These are phyloP conservation scores for Lycocerus yunnanus DNA, from an alignment of 2,888 invertebrate genomes.

Conservation along the genomic window DNA sequence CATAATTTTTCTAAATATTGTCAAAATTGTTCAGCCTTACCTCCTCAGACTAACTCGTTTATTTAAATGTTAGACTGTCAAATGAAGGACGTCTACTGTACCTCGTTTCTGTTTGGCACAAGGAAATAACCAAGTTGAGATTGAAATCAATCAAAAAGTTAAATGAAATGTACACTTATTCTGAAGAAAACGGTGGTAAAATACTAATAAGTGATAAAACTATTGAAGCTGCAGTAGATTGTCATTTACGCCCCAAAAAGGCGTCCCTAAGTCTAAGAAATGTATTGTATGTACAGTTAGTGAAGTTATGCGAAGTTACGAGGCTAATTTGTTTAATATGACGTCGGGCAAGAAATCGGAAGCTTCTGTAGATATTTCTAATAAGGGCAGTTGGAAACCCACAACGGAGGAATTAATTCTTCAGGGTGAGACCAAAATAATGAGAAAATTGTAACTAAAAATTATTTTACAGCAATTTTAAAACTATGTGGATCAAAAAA, in stretches of 20 bases:
- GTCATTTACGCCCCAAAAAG: constrained; percentile 59
- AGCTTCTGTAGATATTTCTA: constrained; percentile 55
- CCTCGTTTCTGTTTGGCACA: constrained; percentile 45
- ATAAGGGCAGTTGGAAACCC: constrained; percentile 67
- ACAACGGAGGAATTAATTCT: constrained; percentile 63
- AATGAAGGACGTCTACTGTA: constrained; percentile 38
- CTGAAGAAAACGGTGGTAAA: constrained; percentile 20
- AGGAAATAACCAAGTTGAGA: constrained; percentile 46
- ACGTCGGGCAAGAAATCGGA: constrained; percentile 53
- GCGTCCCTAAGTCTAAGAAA: constrained; percentile 38
- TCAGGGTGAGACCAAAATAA: constrained; percentile 53
- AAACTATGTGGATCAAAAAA: constrained; percentile 53
- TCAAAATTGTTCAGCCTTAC: background rate
- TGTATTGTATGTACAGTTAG: constrained; percentile 57
- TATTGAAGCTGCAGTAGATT: constrained; percentile 59
- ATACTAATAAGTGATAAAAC: constrained; percentile 44
- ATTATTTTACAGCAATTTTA: constrained; percentile 50
- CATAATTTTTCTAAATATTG: too few species aligned
- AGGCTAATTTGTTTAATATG: constrained; percentile 63
- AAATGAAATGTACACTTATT: constrained; percentile 39
- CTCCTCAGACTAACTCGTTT: background rate
- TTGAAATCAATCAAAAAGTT: constrained; percentile 44
- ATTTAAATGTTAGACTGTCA: constrained; percentile 10
- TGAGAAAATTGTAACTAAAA: background rate
- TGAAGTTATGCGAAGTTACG: constrained; percentile 56